Conservation (phyloP, 2,113 vertebrate species). For the Paedocypris sp. region DNA sequence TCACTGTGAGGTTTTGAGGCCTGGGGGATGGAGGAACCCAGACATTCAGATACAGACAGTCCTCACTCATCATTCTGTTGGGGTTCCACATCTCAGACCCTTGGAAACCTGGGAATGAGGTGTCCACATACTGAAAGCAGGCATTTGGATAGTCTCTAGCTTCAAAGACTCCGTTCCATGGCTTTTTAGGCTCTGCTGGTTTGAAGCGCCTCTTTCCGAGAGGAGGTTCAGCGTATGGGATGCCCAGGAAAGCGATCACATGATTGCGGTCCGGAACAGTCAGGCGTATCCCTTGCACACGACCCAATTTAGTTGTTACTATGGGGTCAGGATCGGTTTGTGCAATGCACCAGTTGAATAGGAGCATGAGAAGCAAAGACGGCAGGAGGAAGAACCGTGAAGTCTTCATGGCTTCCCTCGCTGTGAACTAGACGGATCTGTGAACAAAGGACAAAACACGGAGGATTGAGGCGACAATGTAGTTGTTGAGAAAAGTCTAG, state of each 20-base stretch:
- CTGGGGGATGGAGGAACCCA: slow-evolving; percentile 71
- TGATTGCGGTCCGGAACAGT: slow-evolving; percentile 52
- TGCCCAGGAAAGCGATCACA: slow-evolving; percentile 73
- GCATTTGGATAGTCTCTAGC: slow-evolving; percentile 64
- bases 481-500: too few relatives aligned
- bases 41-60: slow-evolving; percentile 83
- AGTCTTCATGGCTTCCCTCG: slow-evolving; percentile 44
- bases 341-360: slow-evolving; percentile 37
- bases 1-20: slow-evolving; percentile 66
- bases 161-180: slow-evolving; percentile 63
- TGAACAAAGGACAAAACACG: slow-evolving; percentile 15
- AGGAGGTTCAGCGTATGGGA: slow-evolving; percentile 78
- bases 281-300: slow-evolving; percentile 60
- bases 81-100: slow-evolving; percentile 93
- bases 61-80: slow-evolving; percentile 79
- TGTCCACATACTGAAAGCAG: slow-evolving; percentile 78
- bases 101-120: slow-evolving; percentile 69
- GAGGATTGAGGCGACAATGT: neutral
- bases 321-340: slow-evolving; percentile 60
- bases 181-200: slow-evolving; percentile 61
- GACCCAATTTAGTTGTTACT: slow-evolving; percentile 60
- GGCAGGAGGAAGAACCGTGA: slow-evolving; percentile 36
- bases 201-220: slow-evolving; percentile 70
- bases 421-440: slow-evolving; percentile 39
- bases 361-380: slow-evolving; percentile 35